Conservation (phyloP, 2,113 vertebrate genomes). For the Numida meleagris region DNA sequence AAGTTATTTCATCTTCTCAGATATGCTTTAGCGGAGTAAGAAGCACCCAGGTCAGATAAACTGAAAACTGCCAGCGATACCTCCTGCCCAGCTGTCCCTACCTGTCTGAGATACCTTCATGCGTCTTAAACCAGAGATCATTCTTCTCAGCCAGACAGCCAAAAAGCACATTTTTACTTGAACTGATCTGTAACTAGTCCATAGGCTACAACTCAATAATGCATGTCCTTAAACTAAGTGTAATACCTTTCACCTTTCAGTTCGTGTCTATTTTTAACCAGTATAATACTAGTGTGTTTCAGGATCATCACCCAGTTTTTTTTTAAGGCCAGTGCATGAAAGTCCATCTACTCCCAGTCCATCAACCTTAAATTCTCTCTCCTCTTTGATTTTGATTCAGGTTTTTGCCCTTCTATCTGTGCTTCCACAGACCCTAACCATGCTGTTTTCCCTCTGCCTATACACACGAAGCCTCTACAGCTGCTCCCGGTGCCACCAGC, state of each 20-base stretch:
- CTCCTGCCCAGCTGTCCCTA: neutral
- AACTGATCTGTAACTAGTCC: neutral
- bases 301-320: neutral
- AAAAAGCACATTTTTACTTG: neutral
- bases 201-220: neutral
- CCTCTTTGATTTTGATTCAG: neutral
- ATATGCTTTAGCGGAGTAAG: neutral
- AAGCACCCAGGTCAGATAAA: neutral
- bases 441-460: neutral
- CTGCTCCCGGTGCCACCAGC: neutral
- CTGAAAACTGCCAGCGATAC: neutral
- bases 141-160: neutral
- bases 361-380: neutral
- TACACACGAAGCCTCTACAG: neutral
- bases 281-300: neutral
- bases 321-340: rapidly evolving
- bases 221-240: neutral
- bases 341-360: neutral
- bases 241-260: neutral
- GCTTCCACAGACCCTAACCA: neutral
- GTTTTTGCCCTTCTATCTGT: neutral
- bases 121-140: neutral
- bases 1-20: neutral
- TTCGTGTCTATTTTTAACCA: neutral
- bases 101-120: neutral